Conservation (phyloP, 1,140 invertebrate genomes). For the Pygmarrhopalites habei region DNA sequence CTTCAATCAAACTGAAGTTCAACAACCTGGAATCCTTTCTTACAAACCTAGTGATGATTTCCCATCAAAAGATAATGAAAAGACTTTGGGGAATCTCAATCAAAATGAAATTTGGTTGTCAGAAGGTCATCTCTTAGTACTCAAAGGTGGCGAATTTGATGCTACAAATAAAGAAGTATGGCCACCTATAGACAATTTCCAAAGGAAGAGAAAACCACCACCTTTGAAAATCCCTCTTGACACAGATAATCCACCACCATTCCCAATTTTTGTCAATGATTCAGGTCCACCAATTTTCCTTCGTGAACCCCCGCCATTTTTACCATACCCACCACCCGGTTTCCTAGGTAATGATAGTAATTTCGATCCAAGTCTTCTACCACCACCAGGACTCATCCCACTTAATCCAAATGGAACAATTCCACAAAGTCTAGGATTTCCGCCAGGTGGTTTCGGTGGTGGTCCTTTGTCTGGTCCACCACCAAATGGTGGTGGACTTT, state of each 20-base stretch:
- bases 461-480: constrained; percentile 14
- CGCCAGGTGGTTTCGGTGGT: constrained; percentile 41
- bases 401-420: constrained; percentile 33
- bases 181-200: constrained; percentile 72
- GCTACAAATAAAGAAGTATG: constrained; percentile 47
- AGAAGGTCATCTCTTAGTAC: constrained; percentile 74
- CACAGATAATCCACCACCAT: constrained; percentile 74
- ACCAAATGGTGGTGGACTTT: constrained; percentile 25
- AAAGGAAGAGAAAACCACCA: constrained; percentile 51
- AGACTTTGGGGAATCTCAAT: constrained; percentile 63
- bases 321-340: constrained; percentile 42
- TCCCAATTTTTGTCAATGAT: constrained; percentile 66
- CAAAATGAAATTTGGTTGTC: constrained; percentile 81
- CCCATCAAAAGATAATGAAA: constrained; percentile 52
- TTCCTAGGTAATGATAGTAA: constrained; percentile 50
- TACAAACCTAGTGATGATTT: constrained; percentile 61
- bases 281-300: constrained; percentile 68
- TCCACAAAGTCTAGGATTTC: constrained; percentile 20
- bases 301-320: constrained; percentile 46
- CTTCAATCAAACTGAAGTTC: constrained; percentile 59
- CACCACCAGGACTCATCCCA: constrained; percentile 35
- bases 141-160: constrained; percentile 61
- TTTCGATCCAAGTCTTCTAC: constrained; percentile 46
- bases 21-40: constrained; percentile 66
- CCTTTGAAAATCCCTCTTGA: constrained; percentile 62